Evolutionary conservation across 2,797 vertebrate species (phyloP), one percentile per base, ranked within the genome.

Genomic region (Eulemur mongoz): DNA sequence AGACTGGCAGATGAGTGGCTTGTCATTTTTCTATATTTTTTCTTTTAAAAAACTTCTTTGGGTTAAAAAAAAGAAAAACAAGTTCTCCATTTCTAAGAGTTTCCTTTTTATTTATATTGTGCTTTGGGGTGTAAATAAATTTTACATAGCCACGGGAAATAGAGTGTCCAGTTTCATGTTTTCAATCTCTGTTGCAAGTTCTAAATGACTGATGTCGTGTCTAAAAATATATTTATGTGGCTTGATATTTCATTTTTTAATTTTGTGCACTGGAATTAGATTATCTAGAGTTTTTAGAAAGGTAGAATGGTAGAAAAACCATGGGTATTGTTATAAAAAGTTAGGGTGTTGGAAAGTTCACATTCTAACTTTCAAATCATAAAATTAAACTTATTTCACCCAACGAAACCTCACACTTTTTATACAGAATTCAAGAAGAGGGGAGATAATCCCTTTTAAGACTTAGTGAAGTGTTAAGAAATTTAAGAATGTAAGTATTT

Each of bases 181-280:
- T 98, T 99, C 98, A 98, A 94, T 97, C 89, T 98, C 89, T 98
- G 98, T 98, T 98, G 97, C 97, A 98, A 98, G 97, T 84, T 98
- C 96, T 98, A 92, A 97, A 90, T 97, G 97, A 76, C 98, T 97
- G 97, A 96, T 96, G 96, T 94, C 48, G 61, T 93, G 63, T 95
- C 96, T 98, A 90, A 98, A 98, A 98, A 97, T 98, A 98, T 82
- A 94, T 94, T 96, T 92, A 91, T 96, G 40, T 85, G 81, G 76
- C 91, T 84, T 78, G 65, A 35, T 89, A 80, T 91, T 97, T 96
- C 95, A 95, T 95, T 92, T 98, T 96, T n/a, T 15, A 96, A 54
- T 78, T 91, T 94, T 93, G 85, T 94, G 70, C 92, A 89, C 40
- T 89, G 65, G 52, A 78, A 69, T 83, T 70, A 96, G 97, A 89